These are phyloP conservation scores for Dysidea cf. avara DNA, from an alignment of 37 sponge, comb jelly and placozoan species.

Conservation along the genomic window DNA sequence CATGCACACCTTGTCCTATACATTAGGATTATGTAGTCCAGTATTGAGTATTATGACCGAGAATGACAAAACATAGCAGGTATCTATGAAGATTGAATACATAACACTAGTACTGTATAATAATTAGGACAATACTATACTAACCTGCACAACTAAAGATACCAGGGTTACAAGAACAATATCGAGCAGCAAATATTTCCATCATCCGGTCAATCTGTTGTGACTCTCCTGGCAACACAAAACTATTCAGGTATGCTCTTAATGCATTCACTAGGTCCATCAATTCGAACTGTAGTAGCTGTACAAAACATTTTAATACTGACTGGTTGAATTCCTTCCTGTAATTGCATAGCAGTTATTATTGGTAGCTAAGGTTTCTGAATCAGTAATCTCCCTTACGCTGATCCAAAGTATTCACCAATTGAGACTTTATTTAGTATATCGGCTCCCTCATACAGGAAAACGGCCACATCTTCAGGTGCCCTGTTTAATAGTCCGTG, in stretches of 20 bases:
- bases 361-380: background rate
- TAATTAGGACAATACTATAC: background rate
- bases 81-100: constrained; percentile 57
- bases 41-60: constrained; percentile 97
- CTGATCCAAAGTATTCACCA: constrained; percentile 97
- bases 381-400: constrained; percentile 30
- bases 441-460: constrained; percentile 71
- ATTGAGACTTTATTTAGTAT: constrained; percentile 84
- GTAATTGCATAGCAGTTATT: background rate
- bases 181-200: constrained; percentile 90
- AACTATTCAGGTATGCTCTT: constrained; percentile 82
- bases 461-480: constrained; percentile 80
- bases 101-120: background rate
- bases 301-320: constrained; percentile 86
- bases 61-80: constrained; percentile 93
- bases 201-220: constrained; percentile 98
- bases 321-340: constrained; percentile 92
- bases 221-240: constrained; percentile 95
- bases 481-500: constrained; percentile 49
- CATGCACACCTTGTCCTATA: constrained; percentile 73
- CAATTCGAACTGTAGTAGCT: constrained; percentile 78
- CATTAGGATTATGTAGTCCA: constrained; percentile 94
- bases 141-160: constrained; percentile 73
- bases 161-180: constrained; percentile 73
- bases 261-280: constrained; percentile 88